phyloP scores from a whole-genome alignment of 2,113 vertebrate genomes.

The Typhlomys cinereus region DNA sequence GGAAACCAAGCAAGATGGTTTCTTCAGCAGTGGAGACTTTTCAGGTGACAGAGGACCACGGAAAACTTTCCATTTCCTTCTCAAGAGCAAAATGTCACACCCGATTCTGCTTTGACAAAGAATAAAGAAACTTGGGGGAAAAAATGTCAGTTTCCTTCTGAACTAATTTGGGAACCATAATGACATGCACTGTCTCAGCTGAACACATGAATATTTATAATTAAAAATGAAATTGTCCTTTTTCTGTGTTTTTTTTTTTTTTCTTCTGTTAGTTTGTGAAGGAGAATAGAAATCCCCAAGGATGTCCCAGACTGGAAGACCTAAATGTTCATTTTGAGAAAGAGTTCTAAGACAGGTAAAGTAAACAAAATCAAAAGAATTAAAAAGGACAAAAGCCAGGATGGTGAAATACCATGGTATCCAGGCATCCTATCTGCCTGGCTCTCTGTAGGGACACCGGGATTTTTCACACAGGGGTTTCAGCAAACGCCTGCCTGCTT shows the following conservation, averaged over 20 bases:
- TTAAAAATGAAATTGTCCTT: conserved; percentile 74
- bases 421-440: background rate
- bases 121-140: conserved; percentile 71
- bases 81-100: conserved; percentile 62
- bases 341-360: conserved; percentile 47
- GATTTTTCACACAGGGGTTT: background rate
- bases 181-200: conserved; percentile 67
- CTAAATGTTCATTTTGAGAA: conserved; percentile 67
- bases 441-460: background rate
- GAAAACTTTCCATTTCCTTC: conserved; percentile 60
- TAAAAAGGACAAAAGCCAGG: background rate
- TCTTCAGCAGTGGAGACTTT: conserved; percentile 35
- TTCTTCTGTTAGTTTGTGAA: conserved; percentile 29
- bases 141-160: conserved; percentile 73
- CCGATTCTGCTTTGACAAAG: conserved; percentile 61
- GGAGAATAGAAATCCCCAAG: conserved; percentile 56
- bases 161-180: conserved; percentile 77
- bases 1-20: background rate
- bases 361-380: background rate
- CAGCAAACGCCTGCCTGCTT: background rate
- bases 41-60: conserved; percentile 41
- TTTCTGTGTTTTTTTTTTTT: conserved; percentile 7
- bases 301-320: conserved; percentile 45
- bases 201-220: conserved; percentile 79
- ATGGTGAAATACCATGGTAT: background rate